Base-by-base conservation (phyloP, 37 sponge, comb jelly and placozoan genomes). In the Aplysina aerophoba region DNA sequence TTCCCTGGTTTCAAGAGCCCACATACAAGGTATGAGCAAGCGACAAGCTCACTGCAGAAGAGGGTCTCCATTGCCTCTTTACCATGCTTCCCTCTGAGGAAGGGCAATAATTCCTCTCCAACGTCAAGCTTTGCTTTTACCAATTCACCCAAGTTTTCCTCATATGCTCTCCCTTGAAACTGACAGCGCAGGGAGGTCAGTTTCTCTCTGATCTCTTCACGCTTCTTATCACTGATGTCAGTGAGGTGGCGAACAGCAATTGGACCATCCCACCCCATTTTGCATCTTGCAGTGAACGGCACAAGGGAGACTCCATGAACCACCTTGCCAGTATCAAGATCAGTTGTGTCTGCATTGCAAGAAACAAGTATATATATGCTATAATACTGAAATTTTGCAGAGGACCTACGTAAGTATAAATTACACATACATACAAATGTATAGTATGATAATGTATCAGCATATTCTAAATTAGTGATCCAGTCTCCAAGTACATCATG, bases 81-180 rank as follows among this genome's bases (percentile, higher is more conserved):
- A 31, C 15, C 55, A 36, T 57, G 16, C 74, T 72, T 16, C n/a
- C n/a, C n/a, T n/a, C n/a, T n/a, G n/a, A n/a, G 97, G 15, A 95
- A 88, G 93, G 62, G 61, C 44, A 80, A 81, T 54, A 40, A 55
- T 24, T 79, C 62, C 72, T 28, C 62, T 69, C 84, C 91, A 0
- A 75, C 60, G 55, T 33, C 72, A 0, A 87, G 93, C 53, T 50
- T 81, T 25, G 95, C 93, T 53, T 85, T 96, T 19, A 83, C 86
- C 15, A 4, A 65, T 50, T 83, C 84, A 0, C 4, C 21, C 1
- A 20, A 20, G 59, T 58, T 17, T 17, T 58, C 19, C 19, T 58
- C 59, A 58, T 58, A 58, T 15, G 59, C 17, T 20, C 14, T 17
- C 17, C 59, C 59, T 58, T 17, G 59, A 58, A 58, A 58, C 19